These are phyloP conservation scores for Glossosoma conforme DNA, from an alignment of 1,140 invertebrate species.

Conservation along the genomic window DNA sequence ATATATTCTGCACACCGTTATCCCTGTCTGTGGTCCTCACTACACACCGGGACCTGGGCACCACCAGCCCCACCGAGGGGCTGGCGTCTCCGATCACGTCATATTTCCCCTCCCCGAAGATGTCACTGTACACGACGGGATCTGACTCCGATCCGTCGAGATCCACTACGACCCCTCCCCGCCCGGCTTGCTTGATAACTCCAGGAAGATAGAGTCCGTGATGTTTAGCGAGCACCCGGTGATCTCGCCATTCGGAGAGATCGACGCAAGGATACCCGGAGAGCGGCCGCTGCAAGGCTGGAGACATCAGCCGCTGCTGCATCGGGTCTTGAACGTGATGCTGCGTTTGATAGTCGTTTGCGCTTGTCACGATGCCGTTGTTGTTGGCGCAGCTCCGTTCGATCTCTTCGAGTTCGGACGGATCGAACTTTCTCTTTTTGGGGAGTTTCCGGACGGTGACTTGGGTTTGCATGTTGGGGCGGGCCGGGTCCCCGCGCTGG, in stretches of 20 bases:
- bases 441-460: conserved; percentile 66
- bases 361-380: conserved; percentile 35
- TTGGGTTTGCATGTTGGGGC: conserved; percentile 39
- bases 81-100: conserved; percentile 92
- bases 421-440: conserved; percentile 85
- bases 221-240: conserved; percentile 82
- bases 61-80: conserved; percentile 73
- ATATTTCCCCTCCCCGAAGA: conserved; percentile 71
- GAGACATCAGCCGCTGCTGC: conserved; percentile 36
- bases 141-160: conserved; percentile 61
- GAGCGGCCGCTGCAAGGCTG: conserved; percentile 37
- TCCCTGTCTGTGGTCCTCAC: conserved; percentile 48
- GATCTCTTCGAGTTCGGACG: conserved; percentile 71
- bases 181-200: conserved; percentile 57
- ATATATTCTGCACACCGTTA: conserved; percentile 54
- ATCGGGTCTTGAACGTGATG: conserved; percentile 21
- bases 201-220: conserved; percentile 81
- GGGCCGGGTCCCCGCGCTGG: conserved; percentile 17
- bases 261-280: conserved; percentile 56
- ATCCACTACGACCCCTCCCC: conserved; percentile 62
- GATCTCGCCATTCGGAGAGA: conserved; percentile 85
- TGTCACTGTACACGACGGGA: conserved; percentile 59
- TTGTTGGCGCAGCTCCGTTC: conserved; percentile 42
- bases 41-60: conserved; percentile 50
- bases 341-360: conserved; percentile 23